Conservation (phyloP, 2,113 vertebrate genomes). For the Leucopsar rothschildi region DNA sequence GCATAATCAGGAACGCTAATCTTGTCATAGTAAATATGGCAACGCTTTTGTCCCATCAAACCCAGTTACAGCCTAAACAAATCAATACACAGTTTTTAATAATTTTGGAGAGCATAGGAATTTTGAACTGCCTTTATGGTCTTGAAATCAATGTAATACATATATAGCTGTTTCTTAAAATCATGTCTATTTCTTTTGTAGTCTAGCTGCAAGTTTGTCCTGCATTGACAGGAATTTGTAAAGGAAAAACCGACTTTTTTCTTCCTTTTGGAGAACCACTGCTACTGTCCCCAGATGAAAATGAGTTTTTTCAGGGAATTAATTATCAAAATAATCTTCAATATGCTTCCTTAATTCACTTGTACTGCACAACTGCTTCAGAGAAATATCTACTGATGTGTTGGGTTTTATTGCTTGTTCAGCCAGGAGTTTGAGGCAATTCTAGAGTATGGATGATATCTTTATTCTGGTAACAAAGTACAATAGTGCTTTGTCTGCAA, state of each 20-base stretch:
- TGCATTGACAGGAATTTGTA: background rate
- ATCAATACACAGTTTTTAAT: background rate
- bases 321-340: constrained; percentile 10
- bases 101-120: background rate
- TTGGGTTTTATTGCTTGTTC: background rate
- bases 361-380: background rate
- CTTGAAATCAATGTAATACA: background rate
- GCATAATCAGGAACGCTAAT: background rate
- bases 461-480: background rate
- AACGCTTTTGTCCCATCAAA: background rate
- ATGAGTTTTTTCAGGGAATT: background rate
- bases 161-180: background rate
- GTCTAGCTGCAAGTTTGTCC: background rate
- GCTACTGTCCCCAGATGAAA: background rate
- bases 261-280: background rate
- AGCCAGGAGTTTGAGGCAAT: background rate
- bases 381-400: background rate
- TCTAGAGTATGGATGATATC: background rate
- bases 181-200: background rate
- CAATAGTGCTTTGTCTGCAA: background rate
- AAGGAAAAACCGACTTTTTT: background rate
- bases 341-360: background rate
- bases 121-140: background rate
- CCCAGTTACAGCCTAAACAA: background rate
- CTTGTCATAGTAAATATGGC: background rate